phyloP scores from a whole-genome alignment of 2,113 vertebrate species.

The Corvus cornix region DNA sequence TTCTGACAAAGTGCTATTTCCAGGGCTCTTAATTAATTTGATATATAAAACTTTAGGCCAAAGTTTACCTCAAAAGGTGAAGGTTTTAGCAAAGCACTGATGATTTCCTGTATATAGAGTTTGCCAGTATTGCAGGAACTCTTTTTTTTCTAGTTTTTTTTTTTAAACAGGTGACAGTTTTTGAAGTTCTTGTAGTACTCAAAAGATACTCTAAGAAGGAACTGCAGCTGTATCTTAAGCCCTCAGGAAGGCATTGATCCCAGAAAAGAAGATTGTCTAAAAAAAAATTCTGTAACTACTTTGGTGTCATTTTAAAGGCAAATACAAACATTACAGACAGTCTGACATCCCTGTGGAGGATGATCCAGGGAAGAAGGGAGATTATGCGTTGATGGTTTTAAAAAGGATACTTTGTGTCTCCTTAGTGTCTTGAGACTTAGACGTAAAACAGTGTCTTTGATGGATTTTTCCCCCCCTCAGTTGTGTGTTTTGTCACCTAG shows the following conservation, averaged over 20 bases:
- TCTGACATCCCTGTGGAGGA: neutral
- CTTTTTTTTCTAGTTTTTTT: neutral
- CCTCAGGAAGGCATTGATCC: neutral
- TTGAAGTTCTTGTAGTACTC: neutral
- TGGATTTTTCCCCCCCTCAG: neutral
- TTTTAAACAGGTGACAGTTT: neutral
- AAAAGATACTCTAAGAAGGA: neutral
- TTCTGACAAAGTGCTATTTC: neutral
- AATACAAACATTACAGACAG: neutral
- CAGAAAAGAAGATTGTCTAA: neutral
- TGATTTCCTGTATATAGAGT: neutral
- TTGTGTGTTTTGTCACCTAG: neutral
- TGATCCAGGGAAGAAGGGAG: neutral
- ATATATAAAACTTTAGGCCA: neutral
- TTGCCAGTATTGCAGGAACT: neutral
- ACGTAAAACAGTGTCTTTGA: neutral
- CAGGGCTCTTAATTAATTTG: neutral
- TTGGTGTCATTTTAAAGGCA: neutral
- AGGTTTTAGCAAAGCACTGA: neutral
- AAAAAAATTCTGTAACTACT: neutral
- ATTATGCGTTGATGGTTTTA: neutral
- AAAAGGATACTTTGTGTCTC: neutral
- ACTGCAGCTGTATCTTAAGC: neutral
- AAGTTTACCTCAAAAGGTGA: neutral
- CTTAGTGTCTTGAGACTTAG: neutral